A percentile compares a stretch with the other conserved stretches of the same genome.
Conservation (phyloP, 2,797 vertebrate species). For the Bufotes viridis region DNA sequence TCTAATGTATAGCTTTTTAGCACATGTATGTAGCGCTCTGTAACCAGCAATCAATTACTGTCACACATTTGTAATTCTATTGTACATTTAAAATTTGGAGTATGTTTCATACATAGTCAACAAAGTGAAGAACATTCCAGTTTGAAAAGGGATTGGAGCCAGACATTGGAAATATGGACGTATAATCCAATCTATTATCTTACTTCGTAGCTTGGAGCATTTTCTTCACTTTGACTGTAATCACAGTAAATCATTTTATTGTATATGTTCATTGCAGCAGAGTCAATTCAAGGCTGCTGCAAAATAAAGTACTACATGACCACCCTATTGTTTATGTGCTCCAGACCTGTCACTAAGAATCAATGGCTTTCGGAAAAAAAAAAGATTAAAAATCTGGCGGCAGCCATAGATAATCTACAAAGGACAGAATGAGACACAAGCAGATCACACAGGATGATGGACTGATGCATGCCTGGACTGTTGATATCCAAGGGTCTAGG, state of each 20-base stretch:
- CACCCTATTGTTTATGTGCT: slow-evolving; percentile 8
- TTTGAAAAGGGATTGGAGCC: too few relatives aligned
- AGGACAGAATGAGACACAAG: not conserved
- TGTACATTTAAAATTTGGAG: too few relatives aligned
- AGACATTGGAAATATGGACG: not conserved
- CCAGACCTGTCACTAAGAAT: slow-evolving; percentile 7
- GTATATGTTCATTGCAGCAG: slow-evolving; percentile 5
- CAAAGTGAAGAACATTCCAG: too few relatives aligned
- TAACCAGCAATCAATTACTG: too few relatives aligned
- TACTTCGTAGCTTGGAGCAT: not conserved
- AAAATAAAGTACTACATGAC: slow-evolving; percentile 17
- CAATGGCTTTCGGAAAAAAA: slow-evolving; percentile 13
- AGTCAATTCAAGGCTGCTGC: slow-evolving; percentile 2
- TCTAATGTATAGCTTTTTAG: too few relatives aligned
- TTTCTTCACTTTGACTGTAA: not conserved
- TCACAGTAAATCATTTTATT: not conserved
- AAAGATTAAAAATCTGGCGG: slow-evolving; percentile 8
- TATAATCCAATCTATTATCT: not conserved
- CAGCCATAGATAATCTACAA: not conserved
- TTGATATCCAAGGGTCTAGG: slow-evolving; percentile 14
- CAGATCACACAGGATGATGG: not conserved
- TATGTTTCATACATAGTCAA: too few relatives aligned
- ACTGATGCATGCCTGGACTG: slow-evolving; percentile 1
- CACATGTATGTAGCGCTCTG: too few relatives aligned
- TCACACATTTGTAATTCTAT: too few relatives aligned